These are phyloP conservation scores for Neodiprion virginianus DNA, from an alignment of 1,140 invertebrate genomes.

Conservation along the genomic window DNA sequence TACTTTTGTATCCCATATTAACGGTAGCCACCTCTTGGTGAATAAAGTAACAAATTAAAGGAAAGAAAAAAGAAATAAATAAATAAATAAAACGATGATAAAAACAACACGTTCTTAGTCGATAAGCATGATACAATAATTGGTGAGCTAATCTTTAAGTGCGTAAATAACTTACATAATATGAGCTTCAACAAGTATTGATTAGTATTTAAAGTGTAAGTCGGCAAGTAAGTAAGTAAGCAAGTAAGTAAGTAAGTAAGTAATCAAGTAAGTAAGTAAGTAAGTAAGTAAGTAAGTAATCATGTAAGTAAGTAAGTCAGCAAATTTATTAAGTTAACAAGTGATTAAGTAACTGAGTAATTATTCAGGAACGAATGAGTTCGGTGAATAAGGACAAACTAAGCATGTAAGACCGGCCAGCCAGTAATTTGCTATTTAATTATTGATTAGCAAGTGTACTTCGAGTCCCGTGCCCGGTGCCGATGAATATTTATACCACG, in stretches of 20 bases:
- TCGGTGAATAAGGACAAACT: conserved; percentile 11
- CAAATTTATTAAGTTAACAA: neutral
- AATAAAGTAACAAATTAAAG: conserved; percentile 13
- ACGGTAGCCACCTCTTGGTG: neutral
- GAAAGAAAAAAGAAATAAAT: conserved; percentile 17
- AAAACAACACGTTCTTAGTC: conserved; percentile 19
- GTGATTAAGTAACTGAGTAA: conserved; percentile 7
- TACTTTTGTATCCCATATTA: too few species aligned
- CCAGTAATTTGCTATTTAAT: conserved; percentile 8
- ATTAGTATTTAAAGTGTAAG: conserved; percentile 54
- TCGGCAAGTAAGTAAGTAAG: conserved; percentile 26
- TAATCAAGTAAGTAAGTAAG: conserved; percentile 12
- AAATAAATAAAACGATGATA: conserved; percentile 21
- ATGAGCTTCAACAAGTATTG: conserved; percentile 61
- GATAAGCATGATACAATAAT: conserved; percentile 48
- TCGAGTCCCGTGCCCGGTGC: too few species aligned
- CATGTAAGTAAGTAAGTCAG: neutral
- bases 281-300: conserved; percentile 27
- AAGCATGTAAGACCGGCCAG: conserved; percentile 12
- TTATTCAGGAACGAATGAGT: conserved; percentile 17
- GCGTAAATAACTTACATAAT: conserved; percentile 50
- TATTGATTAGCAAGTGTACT: too few species aligned
- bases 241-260: conserved; percentile 32
- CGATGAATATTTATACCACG: too few species aligned
- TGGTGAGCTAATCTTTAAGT: conserved; percentile 53